Evolutionary conservation across 2,797 vertebrate genomes (phyloP).

Genomic region (Passerculus sandwichensis): DNA sequence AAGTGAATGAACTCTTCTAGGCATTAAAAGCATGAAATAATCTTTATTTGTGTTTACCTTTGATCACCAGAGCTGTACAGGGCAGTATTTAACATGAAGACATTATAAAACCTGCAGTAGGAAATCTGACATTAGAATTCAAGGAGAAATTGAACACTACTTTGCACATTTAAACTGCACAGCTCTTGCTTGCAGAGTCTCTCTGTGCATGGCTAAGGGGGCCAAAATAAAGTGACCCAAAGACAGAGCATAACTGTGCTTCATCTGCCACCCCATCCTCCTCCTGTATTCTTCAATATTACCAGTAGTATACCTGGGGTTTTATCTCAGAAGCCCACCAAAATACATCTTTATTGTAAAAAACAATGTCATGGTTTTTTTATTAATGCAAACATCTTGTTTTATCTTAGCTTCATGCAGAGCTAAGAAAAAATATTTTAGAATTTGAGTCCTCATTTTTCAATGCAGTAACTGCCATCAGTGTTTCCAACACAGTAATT

Average conservation of each 20-base stretch:
- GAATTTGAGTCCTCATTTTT: not conserved
- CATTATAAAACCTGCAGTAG: not conserved
- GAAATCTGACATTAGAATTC: not conserved
- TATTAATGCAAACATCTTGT: not conserved
- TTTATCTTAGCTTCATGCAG: not conserved
- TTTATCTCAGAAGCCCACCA: not conserved
- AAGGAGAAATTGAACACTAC: not conserved
- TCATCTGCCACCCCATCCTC: not conserved
- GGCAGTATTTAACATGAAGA: not conserved
- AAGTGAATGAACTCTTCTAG: not conserved
- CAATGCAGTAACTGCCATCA: not conserved
- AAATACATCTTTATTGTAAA: not conserved
- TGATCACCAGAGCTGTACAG: not conserved
- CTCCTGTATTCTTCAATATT: not conserved
- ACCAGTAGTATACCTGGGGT: not conserved
- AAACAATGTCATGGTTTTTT: not conserved
- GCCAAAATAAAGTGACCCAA: not conserved
- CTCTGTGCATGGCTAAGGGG: not conserved
- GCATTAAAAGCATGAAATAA: not conserved
- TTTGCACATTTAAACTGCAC: not conserved
- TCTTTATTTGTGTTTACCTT: not conserved
- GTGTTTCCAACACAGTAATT: constrained; percentile 2
- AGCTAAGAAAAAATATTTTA: not conserved
- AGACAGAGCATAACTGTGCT: not conserved
- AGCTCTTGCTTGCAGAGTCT: not conserved